These are phyloP conservation scores for Myrmecobius fasciatus DNA, from an alignment of 2,113 vertebrate genomes.

Conservation along the genomic window DNA sequence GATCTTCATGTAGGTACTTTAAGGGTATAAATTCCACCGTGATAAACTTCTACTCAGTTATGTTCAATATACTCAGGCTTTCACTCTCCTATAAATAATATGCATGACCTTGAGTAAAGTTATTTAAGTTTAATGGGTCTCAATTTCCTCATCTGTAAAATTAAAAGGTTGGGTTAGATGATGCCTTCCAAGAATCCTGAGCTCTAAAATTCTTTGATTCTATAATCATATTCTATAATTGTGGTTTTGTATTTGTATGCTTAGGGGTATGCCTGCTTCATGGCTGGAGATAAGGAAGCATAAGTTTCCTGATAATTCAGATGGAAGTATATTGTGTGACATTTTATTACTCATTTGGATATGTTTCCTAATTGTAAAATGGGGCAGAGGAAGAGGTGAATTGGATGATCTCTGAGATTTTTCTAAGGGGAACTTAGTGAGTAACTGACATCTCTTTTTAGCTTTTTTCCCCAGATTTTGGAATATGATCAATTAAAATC, in stretches of 20 bases:
- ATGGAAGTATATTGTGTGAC: not conserved
- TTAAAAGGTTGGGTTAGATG: not conserved
- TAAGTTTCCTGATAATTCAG: not conserved
- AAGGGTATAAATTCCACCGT: not conserved
- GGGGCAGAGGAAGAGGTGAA: no score
- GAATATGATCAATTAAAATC: not conserved
- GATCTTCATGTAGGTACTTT: not conserved
- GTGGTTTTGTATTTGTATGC: not conserved
- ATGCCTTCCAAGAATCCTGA: not conserved
- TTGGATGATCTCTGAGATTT: not conserved
- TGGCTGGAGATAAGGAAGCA: not conserved
- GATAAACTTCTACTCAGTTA: not conserved
- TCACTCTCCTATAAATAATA: not conserved
- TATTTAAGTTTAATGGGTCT: not conserved
- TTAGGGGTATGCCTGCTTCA: not conserved
- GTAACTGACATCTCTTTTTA: constrained; percentile 15
- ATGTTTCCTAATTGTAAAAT: not conserved
- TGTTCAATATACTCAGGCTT: not conserved
- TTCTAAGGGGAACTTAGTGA: not conserved
- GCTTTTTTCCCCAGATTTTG: constrained; percentile 20
- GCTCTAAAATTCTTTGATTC: not conserved
- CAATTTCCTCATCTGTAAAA: not conserved
- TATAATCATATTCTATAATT: not conserved
- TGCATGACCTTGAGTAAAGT: not conserved
- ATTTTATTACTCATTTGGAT: not conserved